Evolutionary conservation across 2,797 vertebrate genomes (phyloP).

Genomic region (Phrynocephalus forsythii): DNA sequence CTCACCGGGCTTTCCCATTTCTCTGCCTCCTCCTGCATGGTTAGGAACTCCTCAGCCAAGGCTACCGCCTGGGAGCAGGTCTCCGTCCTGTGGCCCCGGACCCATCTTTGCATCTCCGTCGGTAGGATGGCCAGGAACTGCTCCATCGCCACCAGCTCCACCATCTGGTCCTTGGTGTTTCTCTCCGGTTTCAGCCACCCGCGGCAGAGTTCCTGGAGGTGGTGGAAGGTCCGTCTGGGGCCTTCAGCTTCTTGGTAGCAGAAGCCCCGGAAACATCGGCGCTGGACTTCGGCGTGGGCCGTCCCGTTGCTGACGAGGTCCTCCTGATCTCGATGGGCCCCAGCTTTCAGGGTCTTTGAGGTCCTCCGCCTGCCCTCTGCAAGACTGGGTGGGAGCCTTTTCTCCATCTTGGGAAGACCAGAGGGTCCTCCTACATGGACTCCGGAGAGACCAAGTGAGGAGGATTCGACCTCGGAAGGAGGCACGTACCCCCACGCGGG

Average conservation of each 20-base stretch:
- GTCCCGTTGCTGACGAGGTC: not conserved
- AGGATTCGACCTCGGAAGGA: no score
- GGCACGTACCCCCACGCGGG: not conserved
- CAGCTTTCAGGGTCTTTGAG: not conserved
- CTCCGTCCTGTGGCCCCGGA: not conserved
- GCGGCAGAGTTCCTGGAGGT: not conserved
- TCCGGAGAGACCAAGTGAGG: not conserved
- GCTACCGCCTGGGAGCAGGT: not conserved
- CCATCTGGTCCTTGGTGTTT: conserved; percentile 11
- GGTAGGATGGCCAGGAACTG: conserved; percentile 15
- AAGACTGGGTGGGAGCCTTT: not conserved
- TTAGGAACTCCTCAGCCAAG: conserved; percentile 8
- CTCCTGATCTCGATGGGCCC: not conserved
- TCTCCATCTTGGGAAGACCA: no score
- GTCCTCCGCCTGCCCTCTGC: not conserved
- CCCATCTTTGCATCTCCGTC: not conserved
- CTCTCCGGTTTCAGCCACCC: conserved; percentile 15
- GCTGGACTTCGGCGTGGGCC: not conserved
- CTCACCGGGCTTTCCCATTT: not conserved
- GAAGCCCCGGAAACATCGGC: not conserved
- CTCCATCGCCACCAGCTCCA: conserved; percentile 13
- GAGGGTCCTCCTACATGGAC: not conserved
- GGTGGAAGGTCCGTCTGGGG: not conserved
- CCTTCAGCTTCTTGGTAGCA: not conserved
- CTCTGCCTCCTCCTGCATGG: not conserved